Evolutionary conservation across 2,888 invertebrate genomes (phyloP).

Genomic region (Oscheius sp.): DNA sequence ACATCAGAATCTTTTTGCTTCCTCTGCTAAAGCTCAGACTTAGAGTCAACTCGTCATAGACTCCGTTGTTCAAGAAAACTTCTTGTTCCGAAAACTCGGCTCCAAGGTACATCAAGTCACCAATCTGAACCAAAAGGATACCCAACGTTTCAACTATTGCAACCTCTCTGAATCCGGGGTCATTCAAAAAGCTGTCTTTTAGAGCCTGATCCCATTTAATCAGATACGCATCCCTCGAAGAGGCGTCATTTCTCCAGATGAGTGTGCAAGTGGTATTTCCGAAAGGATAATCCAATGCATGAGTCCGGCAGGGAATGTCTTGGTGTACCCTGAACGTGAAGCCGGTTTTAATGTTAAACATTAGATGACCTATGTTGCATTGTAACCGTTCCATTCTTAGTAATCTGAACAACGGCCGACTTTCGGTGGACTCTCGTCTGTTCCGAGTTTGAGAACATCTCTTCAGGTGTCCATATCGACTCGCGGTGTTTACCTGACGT

Average conservation of each 20-base stretch:
- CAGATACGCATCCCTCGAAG: slow-evolving; percentile 30
- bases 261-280: slow-evolving; percentile 46
- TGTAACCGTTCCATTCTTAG: slow-evolving; percentile 22
- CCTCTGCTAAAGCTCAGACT: slow-evolving; percentile 28
- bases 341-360: no score
- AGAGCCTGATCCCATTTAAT: slow-evolving; percentile 31
- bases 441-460: slow-evolving; percentile 28
- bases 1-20: slow-evolving; percentile 33
- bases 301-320: slow-evolving; percentile 38
- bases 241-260: slow-evolving; percentile 32
- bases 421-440: neutral
- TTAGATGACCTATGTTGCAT: slow-evolving; percentile 17
- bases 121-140: slow-evolving; percentile 18
- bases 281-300: slow-evolving; percentile 39
- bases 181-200: slow-evolving; percentile 19
- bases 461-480: slow-evolving; percentile 31
- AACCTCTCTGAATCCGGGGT: slow-evolving; percentile 29
- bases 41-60: slow-evolving; percentile 29
- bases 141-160: neutral
- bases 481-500: slow-evolving; percentile 25
- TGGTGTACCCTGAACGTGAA: slow-evolving; percentile 38
- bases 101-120: slow-evolving; percentile 31
- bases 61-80: slow-evolving; percentile 14
- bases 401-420: slow-evolving; percentile 16
- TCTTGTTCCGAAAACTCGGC: slow-evolving; percentile 8